Base-by-base conservation (phyloP, 1,140 invertebrate genomes). In the Potamilus streckersoni region DNA sequence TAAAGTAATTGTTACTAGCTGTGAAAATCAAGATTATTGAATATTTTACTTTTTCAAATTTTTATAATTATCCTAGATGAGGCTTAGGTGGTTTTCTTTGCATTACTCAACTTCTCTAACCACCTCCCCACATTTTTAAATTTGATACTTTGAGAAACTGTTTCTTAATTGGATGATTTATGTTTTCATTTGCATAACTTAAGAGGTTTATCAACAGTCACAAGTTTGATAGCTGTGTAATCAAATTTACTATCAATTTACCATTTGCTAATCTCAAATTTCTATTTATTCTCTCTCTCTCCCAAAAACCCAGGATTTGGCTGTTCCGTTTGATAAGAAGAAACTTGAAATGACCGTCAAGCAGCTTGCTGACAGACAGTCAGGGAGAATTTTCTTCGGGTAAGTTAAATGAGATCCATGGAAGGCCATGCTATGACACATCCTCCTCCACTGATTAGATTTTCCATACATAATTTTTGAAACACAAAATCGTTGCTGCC, bases 331-430 rank as follows among this genome's bases (percentile, higher is more conserved):
- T 73, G 80, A 87, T 68, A 85, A 79, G 31, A 71, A 66, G 8
- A 80, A 83, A 74, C 72, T 85, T 19, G 56, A 81, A 59, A 74
- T 80, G 60, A 82, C 84, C n/a, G 75, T 84, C 1, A 65, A 78
- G 23, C 67, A 71, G 15, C 76, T 83, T 16, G 79, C 82, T 6
- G 72, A 76, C 56, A 77, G 80, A 23, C 76, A 82, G 68, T 78
- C 77, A 20, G 83, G 84, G 6, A 74, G 79, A 71, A 85, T 85
- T 59, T 85, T 82, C 59, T 86, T 85, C 64, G 84, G 86, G 84
- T 84, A 81, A 71, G 74, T 6, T 49, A 6, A 49, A 49, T 49
- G 38, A 49, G 38, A 49, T 49, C 38, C 38, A 49, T 49, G 38
- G 38, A 49, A 49, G 38, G 38, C 38, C 6, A 11, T 49, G 38